Evolutionary conservation across 23 tunicate genomes (phyloP).

Genomic region (Trididemnum nubilum): DNA sequence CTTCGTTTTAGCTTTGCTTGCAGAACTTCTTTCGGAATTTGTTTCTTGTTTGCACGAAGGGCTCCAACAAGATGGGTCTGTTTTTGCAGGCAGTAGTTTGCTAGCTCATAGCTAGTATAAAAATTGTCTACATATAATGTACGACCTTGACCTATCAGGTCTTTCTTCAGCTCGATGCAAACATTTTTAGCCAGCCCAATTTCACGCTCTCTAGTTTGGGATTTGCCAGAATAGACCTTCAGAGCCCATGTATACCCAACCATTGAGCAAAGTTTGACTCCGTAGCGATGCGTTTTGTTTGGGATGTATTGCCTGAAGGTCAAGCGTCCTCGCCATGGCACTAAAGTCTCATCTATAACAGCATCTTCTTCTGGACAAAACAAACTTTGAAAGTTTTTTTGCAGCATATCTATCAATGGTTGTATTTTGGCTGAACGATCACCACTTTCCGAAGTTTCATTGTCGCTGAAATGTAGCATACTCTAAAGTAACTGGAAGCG

Average conservation of each 20-base stretch:
- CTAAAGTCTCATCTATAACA: constrained; percentile 40
- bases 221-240: constrained; percentile 25
- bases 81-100: constrained; percentile 21
- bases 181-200: constrained; percentile 32
- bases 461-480: constrained; percentile 27
- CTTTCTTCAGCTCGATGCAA: constrained; percentile 23
- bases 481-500: constrained; percentile 29
- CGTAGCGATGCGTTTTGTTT: constrained; percentile 30
- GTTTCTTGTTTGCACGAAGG: constrained; percentile 22
- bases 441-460: constrained; percentile 1
- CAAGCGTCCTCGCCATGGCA: constrained; percentile 41
- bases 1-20: constrained; percentile 29
- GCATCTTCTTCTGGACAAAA: constrained; percentile 29
- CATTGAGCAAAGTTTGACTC: constrained; percentile 29
- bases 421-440: constrained; percentile 29
- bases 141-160: constrained; percentile 27
- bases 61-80: constrained; percentile 37
- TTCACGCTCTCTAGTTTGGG: constrained; percentile 33
- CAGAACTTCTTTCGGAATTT: constrained; percentile 31
- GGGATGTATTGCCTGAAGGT: constrained; percentile 37
- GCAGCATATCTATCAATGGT: constrained; percentile 28
- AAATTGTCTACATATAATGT: constrained; percentile 42
- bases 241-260: constrained; percentile 28
- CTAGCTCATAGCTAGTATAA: constrained; percentile 31
- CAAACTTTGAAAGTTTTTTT: constrained; percentile 27